A percentile compares a stretch with the other conserved stretches of the same genome.
Conservation (phyloP, 2,888 invertebrate species). For the Xestia xanthographa region DNA sequence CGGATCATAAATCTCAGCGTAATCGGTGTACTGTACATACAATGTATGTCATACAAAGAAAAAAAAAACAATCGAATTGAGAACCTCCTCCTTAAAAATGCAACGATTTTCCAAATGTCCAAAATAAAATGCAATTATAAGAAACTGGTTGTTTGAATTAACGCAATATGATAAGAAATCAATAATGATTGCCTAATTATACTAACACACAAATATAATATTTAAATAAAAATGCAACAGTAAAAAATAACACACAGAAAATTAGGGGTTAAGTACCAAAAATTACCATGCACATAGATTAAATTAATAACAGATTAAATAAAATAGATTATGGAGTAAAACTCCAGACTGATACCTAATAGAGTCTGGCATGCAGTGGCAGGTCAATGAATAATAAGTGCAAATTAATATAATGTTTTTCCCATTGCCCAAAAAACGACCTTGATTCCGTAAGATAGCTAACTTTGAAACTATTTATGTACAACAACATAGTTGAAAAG, state of each 20-base stretch:
- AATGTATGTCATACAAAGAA: too few relatives aligned
- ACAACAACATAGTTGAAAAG: background rate
- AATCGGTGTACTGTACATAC: too few relatives aligned
- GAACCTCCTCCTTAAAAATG: too few relatives aligned
- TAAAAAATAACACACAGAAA: background rate
- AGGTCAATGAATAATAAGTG: background rate
- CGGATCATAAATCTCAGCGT: too few relatives aligned
- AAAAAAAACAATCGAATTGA: too few relatives aligned
- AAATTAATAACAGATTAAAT: too few relatives aligned
- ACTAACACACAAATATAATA: background rate
- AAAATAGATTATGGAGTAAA: background rate
- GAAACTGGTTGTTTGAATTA: background rate
- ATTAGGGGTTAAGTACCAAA: background rate
- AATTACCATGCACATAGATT: slow-evolving; percentile 21
- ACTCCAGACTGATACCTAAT: background rate
- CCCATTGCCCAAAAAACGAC: background rate
- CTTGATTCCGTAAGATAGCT: background rate
- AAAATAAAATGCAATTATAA: background rate
- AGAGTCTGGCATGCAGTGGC: slow-evolving; percentile 10
- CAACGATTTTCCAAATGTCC: background rate
- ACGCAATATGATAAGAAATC: background rate
- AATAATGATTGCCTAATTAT: background rate
- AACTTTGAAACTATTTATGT: background rate
- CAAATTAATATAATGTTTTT: background rate
- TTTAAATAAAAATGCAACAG: background rate